A percentile compares a stretch with the other conserved stretches of the same genome.
These are phyloP conservation scores for Adelosebastes latens DNA, from an alignment of 2,797 vertebrate species.

Conservation along the genomic window DNA sequence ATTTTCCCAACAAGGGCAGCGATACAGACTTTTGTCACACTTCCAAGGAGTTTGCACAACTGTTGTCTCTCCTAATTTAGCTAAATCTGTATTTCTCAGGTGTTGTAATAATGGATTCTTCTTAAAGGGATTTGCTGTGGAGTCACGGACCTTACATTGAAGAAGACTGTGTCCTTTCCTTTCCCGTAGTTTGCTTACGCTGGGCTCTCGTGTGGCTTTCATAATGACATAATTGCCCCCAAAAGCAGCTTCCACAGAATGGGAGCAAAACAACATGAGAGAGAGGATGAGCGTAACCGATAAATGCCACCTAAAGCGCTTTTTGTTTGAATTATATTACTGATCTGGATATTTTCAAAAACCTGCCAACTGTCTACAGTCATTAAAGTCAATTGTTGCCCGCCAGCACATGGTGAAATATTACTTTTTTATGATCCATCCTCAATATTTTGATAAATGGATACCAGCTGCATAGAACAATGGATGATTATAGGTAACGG, in stretches of 20 bases:
- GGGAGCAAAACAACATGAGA: slow-evolving; percentile 25
- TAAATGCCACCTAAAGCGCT: slow-evolving; percentile 6
- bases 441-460: slow-evolving; percentile 26
- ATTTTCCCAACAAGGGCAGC: not conserved
- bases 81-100: not conserved
- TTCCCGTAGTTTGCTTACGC: not conserved
- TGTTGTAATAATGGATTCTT: not conserved
- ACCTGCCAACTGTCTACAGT: slow-evolving; percentile 25
- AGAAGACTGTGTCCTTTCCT: not conserved
- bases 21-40: not conserved
- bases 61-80: not conserved
- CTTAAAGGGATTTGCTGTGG: slow-evolving; percentile 4
- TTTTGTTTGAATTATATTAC: slow-evolving; percentile 25
- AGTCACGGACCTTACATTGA: not conserved
- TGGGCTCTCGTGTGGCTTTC: slow-evolving; percentile 32
- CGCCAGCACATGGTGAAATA: slow-evolving; percentile 16
- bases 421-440: slow-evolving; percentile 2
- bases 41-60: not conserved
- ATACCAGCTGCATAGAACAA: slow-evolving; percentile 36
- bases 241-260: slow-evolving; percentile 28
- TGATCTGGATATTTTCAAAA: slow-evolving; percentile 15
- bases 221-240: slow-evolving; percentile 28
- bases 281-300: not conserved
- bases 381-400: slow-evolving; percentile 22
- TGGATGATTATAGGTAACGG: slow-evolving; percentile 1